Base-by-base conservation (phyloP, 2,888 invertebrate species). In the Drosophila subsilvestris region DNA sequence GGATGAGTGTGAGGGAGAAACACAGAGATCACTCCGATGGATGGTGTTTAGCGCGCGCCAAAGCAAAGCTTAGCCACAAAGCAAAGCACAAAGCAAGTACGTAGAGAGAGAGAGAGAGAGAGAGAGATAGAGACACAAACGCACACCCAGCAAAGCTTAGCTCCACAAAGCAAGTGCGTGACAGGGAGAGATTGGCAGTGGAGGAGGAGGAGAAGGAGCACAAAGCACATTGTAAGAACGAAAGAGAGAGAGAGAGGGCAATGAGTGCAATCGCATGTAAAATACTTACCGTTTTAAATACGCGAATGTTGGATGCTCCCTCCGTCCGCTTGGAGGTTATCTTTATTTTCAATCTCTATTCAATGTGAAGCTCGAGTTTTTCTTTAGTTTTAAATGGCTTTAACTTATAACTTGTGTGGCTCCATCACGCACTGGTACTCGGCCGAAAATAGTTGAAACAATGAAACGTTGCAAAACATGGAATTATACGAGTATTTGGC, bases 261-360 rank as follows among this genome's bases (percentile, higher is more conserved):
- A 37, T 37, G 37, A 14, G 37, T 37, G 37, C 37, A 37, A n/a
- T 37, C 37, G 37, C 37, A 37, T 37, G 37, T 37, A n/a, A 69
- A 69, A 58, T 60, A 69, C 80, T 71, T 84, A 84, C 83, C 83
- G 83, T 84, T 86, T 84, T 66, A 71, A 68, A 57, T 49, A 50
- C 37, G 43, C 47, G 44, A 63, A 29, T 56, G 56, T 42, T 49
- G 53, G 12, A 29, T 43, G 27, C 14, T 43, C 20, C 29, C 50
- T 37, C 25, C 37, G 18, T 25, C 29, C 37, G 29, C 27, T 27
- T 51, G 68, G 47, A 42, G 54, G 66, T 66, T 72, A 71, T 32
- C 55, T 43, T 60, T 29, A 22, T 22, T n/a, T 43, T 57, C 60
- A 42, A 51, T 45, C 47, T 47, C 45, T 32, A 12, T 45, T 29